Base-by-base conservation (phyloP, 2,888 invertebrate genomes). In the Exephanes ischioxanthus region DNA sequence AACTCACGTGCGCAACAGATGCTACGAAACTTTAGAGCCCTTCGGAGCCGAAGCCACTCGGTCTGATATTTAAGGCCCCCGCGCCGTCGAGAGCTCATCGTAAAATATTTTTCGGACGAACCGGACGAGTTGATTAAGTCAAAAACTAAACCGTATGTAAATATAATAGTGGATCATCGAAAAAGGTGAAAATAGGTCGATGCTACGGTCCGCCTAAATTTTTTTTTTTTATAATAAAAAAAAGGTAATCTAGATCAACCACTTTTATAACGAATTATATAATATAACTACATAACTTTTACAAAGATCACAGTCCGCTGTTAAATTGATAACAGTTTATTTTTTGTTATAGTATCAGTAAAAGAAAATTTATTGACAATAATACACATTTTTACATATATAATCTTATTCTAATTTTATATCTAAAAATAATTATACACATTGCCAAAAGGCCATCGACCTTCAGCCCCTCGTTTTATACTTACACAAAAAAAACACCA, bases 1-100 rank as follows among this genome's bases (percentile, higher is more conserved):
- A 89, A 87, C 87, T 89, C 91, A 91, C 87, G 89, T 89, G 91
- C 87, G 91, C 91, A 91, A 91, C 91, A 91, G 91, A 91, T 91
- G 91, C 89, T 77, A 81, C 79, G 82, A 79, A 85, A 85, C 73
- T 85, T 85, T 81, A 81, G 84, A 84, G 85, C 79, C 79, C 85
- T 79, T 79, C 55, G 30, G 85, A 82, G 79, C 71, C 78, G 68
- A 30, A 41, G 45, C 68, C 77, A 68, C 75, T 76, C 81, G 80
- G 84, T 86, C 80, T 66, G 83, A 87, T 86, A 86, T 89, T 87
- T 87, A 80, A 87, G 80, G 79, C 72, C 55, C 30, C 66, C 71
- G 63, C 63, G 71, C 61, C 4, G 14, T 48, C 30, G 79, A 16
- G 55, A 22, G 9, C 19, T 41, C 26, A 19, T 22, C 51, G 51